These are phyloP conservation scores for Centruroides sculpturatus DNA, from an alignment of 1,140 invertebrate genomes.

Conservation along the genomic window DNA sequence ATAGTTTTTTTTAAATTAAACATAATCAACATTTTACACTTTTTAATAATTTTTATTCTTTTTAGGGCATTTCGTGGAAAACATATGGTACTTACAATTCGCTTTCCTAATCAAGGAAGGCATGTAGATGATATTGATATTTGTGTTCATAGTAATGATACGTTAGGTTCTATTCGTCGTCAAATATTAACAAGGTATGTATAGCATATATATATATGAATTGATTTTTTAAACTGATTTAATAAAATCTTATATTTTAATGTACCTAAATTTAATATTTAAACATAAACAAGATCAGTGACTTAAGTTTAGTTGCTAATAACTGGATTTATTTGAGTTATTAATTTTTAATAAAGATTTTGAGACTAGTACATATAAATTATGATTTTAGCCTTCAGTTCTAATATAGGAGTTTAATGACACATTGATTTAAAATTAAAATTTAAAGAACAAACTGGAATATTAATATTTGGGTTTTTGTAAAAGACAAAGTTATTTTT, in stretches of 20 bases:
- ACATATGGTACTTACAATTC: conserved; percentile 66
- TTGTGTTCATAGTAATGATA: conserved; percentile 87
- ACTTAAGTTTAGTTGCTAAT: background rate
- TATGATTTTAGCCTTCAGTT: too few relatives aligned
- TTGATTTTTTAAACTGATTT: background rate
- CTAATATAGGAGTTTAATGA: too few relatives aligned
- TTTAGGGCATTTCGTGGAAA: conserved; percentile 72
- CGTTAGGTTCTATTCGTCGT: conserved; percentile 59
- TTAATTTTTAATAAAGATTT: too few relatives aligned
- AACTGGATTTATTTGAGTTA: too few relatives aligned
- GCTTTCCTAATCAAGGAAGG: conserved; percentile 77
- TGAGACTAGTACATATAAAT: too few relatives aligned
- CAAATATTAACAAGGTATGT: conserved; percentile 42
- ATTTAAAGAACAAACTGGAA: too few relatives aligned
- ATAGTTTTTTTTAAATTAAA: too few relatives aligned
- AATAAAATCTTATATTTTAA: background rate
- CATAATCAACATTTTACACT: too few relatives aligned
- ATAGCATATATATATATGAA: background rate
- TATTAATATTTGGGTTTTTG: too few relatives aligned
- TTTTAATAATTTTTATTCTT: conserved; percentile 18
- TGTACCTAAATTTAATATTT: too few relatives aligned
- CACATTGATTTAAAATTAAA: too few relatives aligned
- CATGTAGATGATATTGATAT: conserved; percentile 86
- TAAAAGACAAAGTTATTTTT: too few relatives aligned
- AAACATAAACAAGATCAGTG: background rate